Percentiles rank a stretch among this genome's conserved stretches.
Evolutionary conservation across 1,140 invertebrate genomes (phyloP).

Genomic region (Homarus americanus): DNA sequence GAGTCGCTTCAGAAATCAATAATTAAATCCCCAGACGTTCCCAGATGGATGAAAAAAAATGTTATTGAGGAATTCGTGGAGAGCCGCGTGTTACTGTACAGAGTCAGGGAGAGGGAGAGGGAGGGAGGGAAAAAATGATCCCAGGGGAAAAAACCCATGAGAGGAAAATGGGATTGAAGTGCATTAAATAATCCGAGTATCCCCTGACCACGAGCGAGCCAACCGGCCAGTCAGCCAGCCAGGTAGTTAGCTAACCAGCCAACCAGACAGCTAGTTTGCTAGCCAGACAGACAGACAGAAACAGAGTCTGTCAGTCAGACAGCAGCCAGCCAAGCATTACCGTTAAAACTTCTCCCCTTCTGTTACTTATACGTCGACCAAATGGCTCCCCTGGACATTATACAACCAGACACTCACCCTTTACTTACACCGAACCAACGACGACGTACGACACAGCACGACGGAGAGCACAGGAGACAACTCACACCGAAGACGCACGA

Average conservation of each 20-base stretch:
- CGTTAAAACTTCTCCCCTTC: constrained; percentile 34
- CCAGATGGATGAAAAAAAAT: no score
- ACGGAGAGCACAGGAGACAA: neutral
- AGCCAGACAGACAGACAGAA: constrained; percentile 12
- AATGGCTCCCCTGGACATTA: neutral
- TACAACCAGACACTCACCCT: no score
- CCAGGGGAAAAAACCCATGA: neutral
- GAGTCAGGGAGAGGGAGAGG: constrained; percentile 11
- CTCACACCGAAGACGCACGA: neutral
- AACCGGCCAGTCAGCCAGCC: neutral
- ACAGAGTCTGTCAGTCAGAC: neutral
- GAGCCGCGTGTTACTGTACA: no score
- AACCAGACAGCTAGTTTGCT: neutral
- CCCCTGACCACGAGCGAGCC: neutral
- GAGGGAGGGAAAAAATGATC: constrained; percentile 20
- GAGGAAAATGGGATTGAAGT: neutral
- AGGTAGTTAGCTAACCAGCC: neutral
- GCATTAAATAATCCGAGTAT: neutral
- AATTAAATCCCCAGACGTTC: no score
- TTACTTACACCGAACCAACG: neutral
- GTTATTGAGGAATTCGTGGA: no score
- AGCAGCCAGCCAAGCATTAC: constrained; percentile 11
- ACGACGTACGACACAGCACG: neutral
- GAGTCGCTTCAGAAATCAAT: no score
- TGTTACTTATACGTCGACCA: neutral